phyloP scores from a whole-genome alignment of 2,888 invertebrate genomes.

The Crematogaster levior region DNA sequence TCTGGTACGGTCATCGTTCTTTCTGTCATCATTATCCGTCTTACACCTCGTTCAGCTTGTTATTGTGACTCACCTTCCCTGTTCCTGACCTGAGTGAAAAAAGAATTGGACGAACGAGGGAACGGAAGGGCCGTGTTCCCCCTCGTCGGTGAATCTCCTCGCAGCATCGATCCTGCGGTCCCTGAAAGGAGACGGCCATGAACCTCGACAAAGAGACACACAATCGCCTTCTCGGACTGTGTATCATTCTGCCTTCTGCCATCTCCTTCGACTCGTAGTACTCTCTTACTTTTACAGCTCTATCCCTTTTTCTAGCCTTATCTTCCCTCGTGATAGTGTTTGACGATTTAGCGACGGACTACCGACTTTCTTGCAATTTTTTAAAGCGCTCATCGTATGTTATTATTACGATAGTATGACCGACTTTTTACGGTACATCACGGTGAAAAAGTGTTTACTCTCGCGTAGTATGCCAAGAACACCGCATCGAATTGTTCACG shows the following conservation, averaged over 20 bases:
- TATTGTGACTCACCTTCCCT: slow-evolving; percentile 34
- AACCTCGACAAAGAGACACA: slow-evolving; percentile 66
- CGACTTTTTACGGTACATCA: slow-evolving; percentile 11
- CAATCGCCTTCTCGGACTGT: slow-evolving; percentile 44
- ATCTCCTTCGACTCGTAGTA: slow-evolving; percentile 42
- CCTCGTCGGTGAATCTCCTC: slow-evolving; percentile 57
- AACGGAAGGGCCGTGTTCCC: slow-evolving; percentile 27
- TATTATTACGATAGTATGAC: neutral
- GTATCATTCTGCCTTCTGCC: slow-evolving; percentile 55
- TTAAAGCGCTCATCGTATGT: neutral
- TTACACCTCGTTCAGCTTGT: slow-evolving; percentile 32
- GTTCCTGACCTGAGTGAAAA: slow-evolving; percentile 29
- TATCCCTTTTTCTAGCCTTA: slow-evolving; percentile 23
- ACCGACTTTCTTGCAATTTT: neutral
- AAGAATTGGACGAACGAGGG: neutral
- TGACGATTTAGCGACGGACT: neutral
- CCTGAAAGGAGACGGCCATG: slow-evolving; percentile 70
- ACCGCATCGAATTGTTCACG: slow-evolving; percentile 13
- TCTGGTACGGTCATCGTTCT: slow-evolving; percentile 44
- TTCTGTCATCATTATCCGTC: slow-evolving; percentile 49
- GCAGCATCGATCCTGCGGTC: slow-evolving; percentile 70
- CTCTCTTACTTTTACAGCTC: slow-evolving; percentile 31
- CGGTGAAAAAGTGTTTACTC: slow-evolving; percentile 27
- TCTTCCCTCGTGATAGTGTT: slow-evolving; percentile 6
- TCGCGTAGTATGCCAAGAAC: neutral